Conservation (phyloP, 2,113 vertebrate species). For the Grantiella picta region DNA sequence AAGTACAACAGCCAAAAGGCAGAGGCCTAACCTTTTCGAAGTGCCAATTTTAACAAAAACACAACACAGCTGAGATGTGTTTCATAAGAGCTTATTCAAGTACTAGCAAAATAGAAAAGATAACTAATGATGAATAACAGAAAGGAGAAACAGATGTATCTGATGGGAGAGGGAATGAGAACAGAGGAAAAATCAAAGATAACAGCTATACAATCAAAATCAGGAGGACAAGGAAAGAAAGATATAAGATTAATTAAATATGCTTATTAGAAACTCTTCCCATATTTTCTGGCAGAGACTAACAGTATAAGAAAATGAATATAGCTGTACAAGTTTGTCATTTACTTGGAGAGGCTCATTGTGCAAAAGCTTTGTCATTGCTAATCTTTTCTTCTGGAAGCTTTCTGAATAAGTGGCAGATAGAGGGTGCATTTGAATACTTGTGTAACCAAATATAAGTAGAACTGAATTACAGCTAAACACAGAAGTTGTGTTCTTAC, state of each 20-base stretch:
- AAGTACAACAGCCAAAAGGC: conserved; percentile 55
- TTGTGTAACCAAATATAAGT: not conserved
- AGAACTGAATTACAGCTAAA: not conserved
- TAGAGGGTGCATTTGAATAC: not conserved
- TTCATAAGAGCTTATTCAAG: conserved; percentile 23
- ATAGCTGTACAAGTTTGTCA: not conserved
- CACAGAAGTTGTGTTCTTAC: not conserved
- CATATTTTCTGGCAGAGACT: not conserved
- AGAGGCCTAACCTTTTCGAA: conserved; percentile 44
- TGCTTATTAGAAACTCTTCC: not conserved
- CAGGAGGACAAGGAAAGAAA: not conserved
- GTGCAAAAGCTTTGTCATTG: not conserved
- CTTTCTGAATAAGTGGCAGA: not conserved
- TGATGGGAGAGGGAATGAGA: not conserved
- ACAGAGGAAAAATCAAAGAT: not conserved
- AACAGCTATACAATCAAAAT: not conserved
- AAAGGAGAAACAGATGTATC: not conserved
- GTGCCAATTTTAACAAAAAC: conserved; percentile 52
- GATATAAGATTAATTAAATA: not conserved
- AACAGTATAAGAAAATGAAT: not conserved
- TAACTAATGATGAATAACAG: not conserved
- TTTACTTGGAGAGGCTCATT: not conserved
- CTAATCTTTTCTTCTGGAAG: not conserved
- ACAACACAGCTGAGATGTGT: not conserved
- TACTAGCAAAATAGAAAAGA: not conserved